Evolutionary conservation across 2,888 invertebrate genomes (phyloP), one percentile per base, ranked within the genome.

Genomic region (Brachypalpus laphriformis): DNA sequence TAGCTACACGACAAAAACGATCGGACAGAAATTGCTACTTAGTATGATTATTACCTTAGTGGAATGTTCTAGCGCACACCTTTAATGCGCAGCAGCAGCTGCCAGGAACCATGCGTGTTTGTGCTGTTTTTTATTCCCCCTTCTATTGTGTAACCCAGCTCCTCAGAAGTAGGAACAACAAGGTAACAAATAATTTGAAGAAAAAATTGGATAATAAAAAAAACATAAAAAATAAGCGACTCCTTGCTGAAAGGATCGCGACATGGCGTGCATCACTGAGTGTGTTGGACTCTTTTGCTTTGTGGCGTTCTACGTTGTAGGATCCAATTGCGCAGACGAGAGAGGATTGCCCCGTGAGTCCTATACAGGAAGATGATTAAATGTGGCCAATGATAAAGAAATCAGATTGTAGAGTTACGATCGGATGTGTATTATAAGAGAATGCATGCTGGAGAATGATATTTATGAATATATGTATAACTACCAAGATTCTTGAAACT

Each of bases 11-110:
- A 8, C 20, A n/a, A n/a, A n/a, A n/a, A n/a, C n/a, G n/a, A n/a
- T n/a, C n/a, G n/a, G n/a, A n/a, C 22, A 14, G 42, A 71, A 80
- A 80, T 51, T 72, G 57, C 49, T 72, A 51, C 65, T 66, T 45
- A 56, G 31, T 49, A 71, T 78, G 63, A 72, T 72, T 54, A 72
- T 49, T 71, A 65, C 65, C 57, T 57, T 49, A 71, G 72, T 80
- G 57, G 49, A 51, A 65, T 56, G 47, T 56, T 40, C 16, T 65
- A 42, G 56, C 28, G 71, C 14, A 31, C 31, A 45, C 51, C 56
- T 47, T 71, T 14, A 71, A 56, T 40, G 47, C 40, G 42, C 61
- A 49, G 56, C 25, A 51, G 61, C 71, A 49, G 71, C 78, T 71
- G 65, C 16, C 8, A 20, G 20, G 42, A 18, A 9, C 40, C 42